Base-by-base conservation (phyloP, 2,888 invertebrate genomes). In the Silvanus unidentatus region DNA sequence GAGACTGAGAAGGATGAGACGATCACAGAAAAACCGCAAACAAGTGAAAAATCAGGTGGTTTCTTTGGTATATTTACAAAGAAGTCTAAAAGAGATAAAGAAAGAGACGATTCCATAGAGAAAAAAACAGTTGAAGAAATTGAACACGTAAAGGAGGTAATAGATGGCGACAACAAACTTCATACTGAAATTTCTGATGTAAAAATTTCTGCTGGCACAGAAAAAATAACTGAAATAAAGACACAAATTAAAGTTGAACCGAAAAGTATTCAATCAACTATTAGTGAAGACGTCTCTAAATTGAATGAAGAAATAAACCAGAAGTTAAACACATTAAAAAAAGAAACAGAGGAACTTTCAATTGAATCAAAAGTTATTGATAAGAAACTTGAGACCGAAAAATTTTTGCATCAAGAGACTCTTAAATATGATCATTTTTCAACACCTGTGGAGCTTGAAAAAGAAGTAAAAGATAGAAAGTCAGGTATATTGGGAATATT, bases 61-160 rank as follows among this genome's bases (percentile, higher is more conserved):
- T 57, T 60, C 52, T 60, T 64, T 47, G 56, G 59, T 42, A 50
- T 58, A 46, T 57, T 59, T 52, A 52, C 56, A 46, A 63, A 62
- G 56, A 61, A 60, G 54, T 56, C 54, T 45, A 59, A 59, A 57
- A 59, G 58, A 58, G 59, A 55, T 47, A 49, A 47, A 48, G 55
- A 53, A 45, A 49, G 47, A 44, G 45, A 16, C 9, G 42, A 44
- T 36, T 12, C 11, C n/a, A 32, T 22, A 22, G 36, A 42, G 35
- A 36, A 15, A 44, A 36, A n/a, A 36, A 16, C 30, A 12, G 28
- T 2, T 35, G 44, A 30, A 39, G 45, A 49, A 28, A 38, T 12
- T 30, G 27, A 22, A n/a, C 29, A 28, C 43, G 5, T 12, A 12
- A 12, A 32, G n/a, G 32, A 32, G 3, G 22, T 5, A 22, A 22